phyloP scores from a whole-genome alignment of 2,888 invertebrate genomes.

The Oligia latruncula region DNA sequence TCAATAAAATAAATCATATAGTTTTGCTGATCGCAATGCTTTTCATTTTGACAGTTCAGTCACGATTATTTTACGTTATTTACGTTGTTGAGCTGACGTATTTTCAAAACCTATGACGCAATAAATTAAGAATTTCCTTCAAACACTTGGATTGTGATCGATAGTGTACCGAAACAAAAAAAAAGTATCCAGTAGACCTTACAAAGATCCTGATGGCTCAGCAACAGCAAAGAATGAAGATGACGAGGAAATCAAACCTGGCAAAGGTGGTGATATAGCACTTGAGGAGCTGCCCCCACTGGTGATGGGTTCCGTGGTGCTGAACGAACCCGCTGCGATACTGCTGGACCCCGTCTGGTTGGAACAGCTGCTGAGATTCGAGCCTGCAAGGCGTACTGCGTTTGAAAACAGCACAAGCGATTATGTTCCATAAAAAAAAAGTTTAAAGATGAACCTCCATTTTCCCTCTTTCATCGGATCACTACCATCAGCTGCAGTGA shows the following conservation, averaged over 20 bases:
- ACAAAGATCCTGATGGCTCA: background rate
- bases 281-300: conserved; percentile 88
- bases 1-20: background rate
- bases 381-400: conserved; percentile 77
- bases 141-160: too few species aligned
- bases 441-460: background rate
- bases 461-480: background rate
- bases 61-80: background rate
- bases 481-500: too few species aligned
- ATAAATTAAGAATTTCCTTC: background rate
- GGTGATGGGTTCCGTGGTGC: conserved; percentile 87
- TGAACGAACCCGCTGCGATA: conserved; percentile 87
- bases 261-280: conserved; percentile 87
- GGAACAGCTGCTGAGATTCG: conserved; percentile 88
- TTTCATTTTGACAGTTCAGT: background rate
- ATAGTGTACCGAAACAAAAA: background rate
- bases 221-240: background rate
- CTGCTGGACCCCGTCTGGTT: conserved; percentile 88
- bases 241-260: conserved; percentile 74
- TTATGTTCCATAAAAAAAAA: conserved; percentile 8
- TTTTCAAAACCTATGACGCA: background rate
- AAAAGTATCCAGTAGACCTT: too few species aligned
- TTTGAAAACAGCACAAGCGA: conserved; percentile 42
- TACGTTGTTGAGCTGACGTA: background rate
- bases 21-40: background rate